Evolutionary conservation across 2,888 invertebrate genomes (phyloP), one percentile per base, ranked within the genome.

Genomic region (Schizaphis graminum): DNA sequence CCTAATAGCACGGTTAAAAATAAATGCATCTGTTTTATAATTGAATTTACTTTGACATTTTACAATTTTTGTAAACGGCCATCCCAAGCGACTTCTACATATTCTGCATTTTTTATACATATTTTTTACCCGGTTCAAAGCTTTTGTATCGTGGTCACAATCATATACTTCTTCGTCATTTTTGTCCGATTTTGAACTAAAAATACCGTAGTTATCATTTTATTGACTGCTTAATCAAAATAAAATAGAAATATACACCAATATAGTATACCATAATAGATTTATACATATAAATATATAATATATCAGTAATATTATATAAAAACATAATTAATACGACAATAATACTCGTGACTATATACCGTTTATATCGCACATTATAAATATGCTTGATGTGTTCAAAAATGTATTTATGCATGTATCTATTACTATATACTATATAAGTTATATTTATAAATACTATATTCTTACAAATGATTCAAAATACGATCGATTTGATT

Each of bases 71-170:
- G 56, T 47, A n/a, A 89, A 57, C 13, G 89, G 35, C 89, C 89
- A 89, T 57, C 28, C 57, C 41, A 57, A 41, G 44, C 28, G 41
- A 57, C 26, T 41, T 89, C 21, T 57, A 28, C 89, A 89, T 28
- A 89, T 44, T 44, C 89, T 56, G 89, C 89, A 89, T 41, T 89
- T 89, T 57, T 57, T 89, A 57, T 89, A 41, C 44, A 41, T 77
- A 77, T 77, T 89, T 89, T 89, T 89, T 56, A 89, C 16, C 13
- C 28, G 41, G 24, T 41, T 89, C 41, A 89, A 13, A 35, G 13
- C 4, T 41, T 41, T 35, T 41, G 41, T 56, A 24, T 57, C 41
- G 41, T 89, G 89, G 26, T 57, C 89, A 44, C 8, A 77, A 77
- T 89, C 28, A 41, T 26, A 56, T 3, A 26, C 16, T 57, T 16